Evolutionary conservation across 2,113 vertebrate genomes (phyloP), one percentile per base, ranked within the genome.

Genomic region (Aegithalos caudatus): DNA sequence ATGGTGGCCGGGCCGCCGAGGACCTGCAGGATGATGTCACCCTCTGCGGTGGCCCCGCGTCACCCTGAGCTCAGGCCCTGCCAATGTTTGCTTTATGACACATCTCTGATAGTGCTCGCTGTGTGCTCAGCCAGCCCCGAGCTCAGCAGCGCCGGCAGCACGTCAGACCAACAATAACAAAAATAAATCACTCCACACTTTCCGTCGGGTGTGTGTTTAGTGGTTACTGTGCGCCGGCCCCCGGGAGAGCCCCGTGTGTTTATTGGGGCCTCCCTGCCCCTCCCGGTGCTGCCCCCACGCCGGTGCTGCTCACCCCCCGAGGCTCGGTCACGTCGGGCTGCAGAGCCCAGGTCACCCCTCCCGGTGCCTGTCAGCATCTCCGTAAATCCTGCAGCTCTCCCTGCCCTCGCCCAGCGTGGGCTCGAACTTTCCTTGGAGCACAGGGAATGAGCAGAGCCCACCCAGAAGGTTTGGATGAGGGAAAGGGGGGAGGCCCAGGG

Each of bases 101-200:
- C 67, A 88, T 84, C 93, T 77, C 66, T 87, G 95, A 91, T 95
- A 90, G 53, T 33, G 70, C 64, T 42, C 14, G 2, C 6, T 64
- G 70, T 65, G 94, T 47, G 93, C 94, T 82, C 73, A 40, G 88
- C 35, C 7, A n/a, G 81, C 20, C 54, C 70, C 79, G 4, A 8
- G 48, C 79, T 81, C 94, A 42, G 88, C 74, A 35, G 67, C 11
- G 3, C 91, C 22, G 2, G 70, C 88, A 70, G 80, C 53, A 81
- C 37, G 65, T 65, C 65, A 90, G 92, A 96, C 95, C 96, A 97
- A 95, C 92, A 87, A 95, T 89, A 97, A 97, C 96, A 97, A 56
- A 88, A 96, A 94, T 97, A 97, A 97, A 97, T 97, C 97, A 94
- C 93, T 95, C 79, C 90, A 33, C 95, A 44, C 96, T 94, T 92